Conservation (phyloP, 2,888 invertebrate genomes). For the Ornithoptera priamus region DNA sequence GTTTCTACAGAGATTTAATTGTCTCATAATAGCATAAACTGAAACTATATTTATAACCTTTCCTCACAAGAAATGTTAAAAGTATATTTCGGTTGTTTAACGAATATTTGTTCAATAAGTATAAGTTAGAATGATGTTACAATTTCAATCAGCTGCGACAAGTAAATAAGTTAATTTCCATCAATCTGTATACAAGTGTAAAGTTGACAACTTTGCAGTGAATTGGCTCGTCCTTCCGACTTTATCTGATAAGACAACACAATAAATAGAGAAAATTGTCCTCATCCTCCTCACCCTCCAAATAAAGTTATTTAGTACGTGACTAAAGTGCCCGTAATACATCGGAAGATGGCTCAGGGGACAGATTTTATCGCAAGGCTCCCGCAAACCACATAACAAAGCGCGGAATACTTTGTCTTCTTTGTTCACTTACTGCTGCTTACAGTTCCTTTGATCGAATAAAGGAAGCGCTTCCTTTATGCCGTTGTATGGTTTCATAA, state of each 20-base stretch:
- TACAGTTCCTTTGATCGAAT: neutral
- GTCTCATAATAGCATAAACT: too few relatives aligned
- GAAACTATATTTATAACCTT: too few relatives aligned
- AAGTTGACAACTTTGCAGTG: neutral
- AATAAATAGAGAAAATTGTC: slow-evolving; percentile 14
- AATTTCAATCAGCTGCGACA: too few relatives aligned
- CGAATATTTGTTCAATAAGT: too few relatives aligned
- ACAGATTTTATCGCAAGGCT: slow-evolving; percentile 16
- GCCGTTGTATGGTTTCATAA: neutral
- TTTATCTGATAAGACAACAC: neutral
- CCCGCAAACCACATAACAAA: slow-evolving; percentile 15
- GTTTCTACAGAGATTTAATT: too few relatives aligned
- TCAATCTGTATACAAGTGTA: neutral
- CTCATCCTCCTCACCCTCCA: neutral
- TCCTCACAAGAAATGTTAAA: too few relatives aligned
- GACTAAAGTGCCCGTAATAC: slow-evolving; percentile 15
- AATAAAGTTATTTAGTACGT: slow-evolving; percentile 27
- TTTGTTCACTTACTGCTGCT: slow-evolving; percentile 12
- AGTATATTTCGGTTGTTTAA: too few relatives aligned
- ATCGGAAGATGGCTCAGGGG: slow-evolving; percentile 10
- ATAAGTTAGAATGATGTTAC: too few relatives aligned
- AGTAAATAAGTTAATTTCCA: neutral
- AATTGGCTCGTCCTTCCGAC: neutral
- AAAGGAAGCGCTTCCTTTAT: neutral
- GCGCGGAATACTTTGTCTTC: slow-evolving; percentile 11